A percentile compares a stretch with the other conserved stretches of the same genome.
These are phyloP conservation scores for Luidia sarsii DNA, from an alignment of 53 echinoderm and acorn worm genomes.

Conservation along the genomic window DNA sequence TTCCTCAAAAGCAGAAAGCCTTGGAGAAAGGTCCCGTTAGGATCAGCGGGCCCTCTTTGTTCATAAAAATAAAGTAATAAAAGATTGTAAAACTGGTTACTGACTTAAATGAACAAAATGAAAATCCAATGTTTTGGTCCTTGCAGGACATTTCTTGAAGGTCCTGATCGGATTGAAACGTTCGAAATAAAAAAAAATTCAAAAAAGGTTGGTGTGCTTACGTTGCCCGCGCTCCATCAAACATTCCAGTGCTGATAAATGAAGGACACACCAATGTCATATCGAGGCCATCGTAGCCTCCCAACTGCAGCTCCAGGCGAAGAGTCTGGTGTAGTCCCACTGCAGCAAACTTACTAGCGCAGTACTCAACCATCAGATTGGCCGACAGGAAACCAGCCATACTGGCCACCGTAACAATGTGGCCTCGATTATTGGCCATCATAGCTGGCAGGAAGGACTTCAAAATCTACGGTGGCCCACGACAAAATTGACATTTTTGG, in stretches of 20 bases:
- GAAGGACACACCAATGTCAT: constrained; percentile 85
- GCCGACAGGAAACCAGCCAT: constrained; percentile 73
- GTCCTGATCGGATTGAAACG: no score
- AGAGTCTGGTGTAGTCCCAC: constrained; percentile 89
- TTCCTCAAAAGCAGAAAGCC: no score
- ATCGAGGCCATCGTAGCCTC: constrained; percentile 67
- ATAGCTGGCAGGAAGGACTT: constrained; percentile 93
- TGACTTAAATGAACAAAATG: no score
- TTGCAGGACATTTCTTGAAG: no score
- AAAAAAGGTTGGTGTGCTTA: no score
- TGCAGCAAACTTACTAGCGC: constrained; percentile 89
- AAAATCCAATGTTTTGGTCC: no score
- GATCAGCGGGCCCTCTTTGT: no score
- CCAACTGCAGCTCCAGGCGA: constrained; percentile 65
- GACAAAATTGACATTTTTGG: no score
- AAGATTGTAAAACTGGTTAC: no score
- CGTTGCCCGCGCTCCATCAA: constrained; percentile 78
- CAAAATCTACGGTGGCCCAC: constrained; percentile 66
- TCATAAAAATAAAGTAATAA: no score
- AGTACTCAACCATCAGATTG: constrained; percentile 79
- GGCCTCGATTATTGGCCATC: constrained; percentile 80
- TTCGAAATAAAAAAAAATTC: no score
- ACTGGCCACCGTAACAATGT: constrained; percentile 89
- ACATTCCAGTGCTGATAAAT: constrained; percentile 91
- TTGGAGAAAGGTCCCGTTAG: no score